phyloP scores from a whole-genome alignment of 1,140 invertebrate genomes.

The Goniozus legneri region DNA sequence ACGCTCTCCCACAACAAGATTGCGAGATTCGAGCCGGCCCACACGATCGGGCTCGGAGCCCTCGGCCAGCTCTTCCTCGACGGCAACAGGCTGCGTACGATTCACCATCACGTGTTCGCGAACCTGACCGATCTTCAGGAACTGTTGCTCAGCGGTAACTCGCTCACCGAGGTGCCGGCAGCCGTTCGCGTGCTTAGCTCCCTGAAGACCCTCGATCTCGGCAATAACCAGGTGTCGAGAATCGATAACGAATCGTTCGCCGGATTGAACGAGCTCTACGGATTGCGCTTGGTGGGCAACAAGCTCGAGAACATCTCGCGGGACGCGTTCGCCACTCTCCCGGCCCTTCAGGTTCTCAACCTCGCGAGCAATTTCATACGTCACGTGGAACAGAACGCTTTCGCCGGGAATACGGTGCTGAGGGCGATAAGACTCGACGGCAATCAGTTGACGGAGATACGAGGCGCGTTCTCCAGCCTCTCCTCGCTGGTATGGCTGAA shows the following conservation, averaged over 20 bases:
- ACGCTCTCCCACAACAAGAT: conserved; percentile 73
- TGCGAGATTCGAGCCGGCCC: conserved; percentile 63
- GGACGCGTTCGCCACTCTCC: conserved; percentile 74
- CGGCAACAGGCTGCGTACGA: conserved; percentile 66
- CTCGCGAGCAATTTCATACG: conserved; percentile 81
- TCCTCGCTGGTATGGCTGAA: conserved; percentile 83
- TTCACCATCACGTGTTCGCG: conserved; percentile 71
- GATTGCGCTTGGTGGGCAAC: conserved; percentile 82
- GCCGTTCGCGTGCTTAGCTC: conserved; percentile 70
- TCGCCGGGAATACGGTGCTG: conserved; percentile 73
- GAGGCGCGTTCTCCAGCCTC: conserved; percentile 79
- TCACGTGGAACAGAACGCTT: conserved; percentile 76
- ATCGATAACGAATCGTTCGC: conserved; percentile 78
- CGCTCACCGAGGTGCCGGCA: conserved; percentile 72
- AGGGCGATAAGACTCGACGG: conserved; percentile 84
- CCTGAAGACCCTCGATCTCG: conserved; percentile 78
- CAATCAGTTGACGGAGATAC: conserved; percentile 81
- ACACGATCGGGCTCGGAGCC: conserved; percentile 70
- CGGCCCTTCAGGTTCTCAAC: conserved; percentile 82
- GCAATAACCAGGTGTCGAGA: conserved; percentile 75
- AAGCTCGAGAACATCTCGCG: conserved; percentile 81
- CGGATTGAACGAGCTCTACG: conserved; percentile 75
- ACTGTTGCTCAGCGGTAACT: conserved; percentile 81
- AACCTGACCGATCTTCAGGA: conserved; percentile 80
- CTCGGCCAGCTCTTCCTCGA: conserved; percentile 72